phyloP scores from a whole-genome alignment of 2,888 invertebrate genomes.

The Diadromus collaris region DNA sequence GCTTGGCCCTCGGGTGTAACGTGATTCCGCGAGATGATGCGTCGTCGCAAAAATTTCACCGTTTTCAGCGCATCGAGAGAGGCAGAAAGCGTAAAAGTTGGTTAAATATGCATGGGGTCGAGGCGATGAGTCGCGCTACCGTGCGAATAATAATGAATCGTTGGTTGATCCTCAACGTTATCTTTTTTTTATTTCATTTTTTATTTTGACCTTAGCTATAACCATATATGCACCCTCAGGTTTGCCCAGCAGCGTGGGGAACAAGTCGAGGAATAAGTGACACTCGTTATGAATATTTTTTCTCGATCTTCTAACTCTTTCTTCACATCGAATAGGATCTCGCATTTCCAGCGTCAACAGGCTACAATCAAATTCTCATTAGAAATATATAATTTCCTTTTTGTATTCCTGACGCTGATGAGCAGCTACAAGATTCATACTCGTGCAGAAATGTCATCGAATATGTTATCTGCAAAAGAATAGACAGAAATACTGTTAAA shows the following conservation, averaged over 20 bases:
- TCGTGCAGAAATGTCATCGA: background rate
- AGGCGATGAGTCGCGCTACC: conserved; percentile 49
- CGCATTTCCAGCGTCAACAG: conserved; percentile 20
- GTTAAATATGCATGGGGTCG: conserved; percentile 41
- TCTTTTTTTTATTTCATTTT: background rate
- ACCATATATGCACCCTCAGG: background rate
- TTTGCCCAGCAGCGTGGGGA: conserved; percentile 24
- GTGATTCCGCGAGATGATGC: conserved; percentile 52
- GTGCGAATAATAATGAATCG: conserved; percentile 53
- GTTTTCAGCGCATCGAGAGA: conserved; percentile 34
- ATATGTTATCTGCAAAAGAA: too few relatives aligned
- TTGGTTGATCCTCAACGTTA: conserved; percentile 19
- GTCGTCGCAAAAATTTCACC: conserved; percentile 48
- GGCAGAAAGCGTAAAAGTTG: conserved; percentile 30
- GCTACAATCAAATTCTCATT: conserved; percentile 52
- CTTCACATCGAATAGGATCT: conserved; percentile 12
- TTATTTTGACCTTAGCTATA: background rate
- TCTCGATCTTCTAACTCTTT: background rate
- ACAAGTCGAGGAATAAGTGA: conserved; percentile 47
- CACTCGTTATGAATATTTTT: conserved; percentile 41
- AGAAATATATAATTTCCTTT: conserved; percentile 19
- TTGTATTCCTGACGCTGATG: background rate
- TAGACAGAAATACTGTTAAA: too few relatives aligned
- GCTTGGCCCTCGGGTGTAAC: conserved; percentile 47
- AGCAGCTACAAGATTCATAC: background rate